phyloP scores from a whole-genome alignment of 1,140 invertebrate genomes.

The Brachionus sp. region DNA sequence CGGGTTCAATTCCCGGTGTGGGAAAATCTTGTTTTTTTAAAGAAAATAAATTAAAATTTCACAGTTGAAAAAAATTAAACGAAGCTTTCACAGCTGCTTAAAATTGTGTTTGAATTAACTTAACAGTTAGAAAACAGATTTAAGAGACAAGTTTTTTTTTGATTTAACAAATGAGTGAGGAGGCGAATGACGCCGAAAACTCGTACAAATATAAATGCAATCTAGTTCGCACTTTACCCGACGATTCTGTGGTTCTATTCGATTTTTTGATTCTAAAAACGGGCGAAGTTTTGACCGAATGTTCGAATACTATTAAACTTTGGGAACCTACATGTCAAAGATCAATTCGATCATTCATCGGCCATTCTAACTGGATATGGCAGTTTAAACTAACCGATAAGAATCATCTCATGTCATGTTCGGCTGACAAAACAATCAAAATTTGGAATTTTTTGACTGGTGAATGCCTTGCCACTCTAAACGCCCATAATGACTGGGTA shows the following conservation, averaged over 20 bases:
- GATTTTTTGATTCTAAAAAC: background rate
- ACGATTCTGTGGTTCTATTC: background rate
- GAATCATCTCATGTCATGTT: background rate
- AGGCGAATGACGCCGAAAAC: background rate
- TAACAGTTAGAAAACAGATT: background rate
- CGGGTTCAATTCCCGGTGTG: too few species aligned
- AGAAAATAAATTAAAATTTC: background rate
- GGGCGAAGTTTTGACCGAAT: background rate
- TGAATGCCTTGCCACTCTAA: background rate
- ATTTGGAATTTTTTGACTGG: background rate
- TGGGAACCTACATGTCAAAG: background rate
- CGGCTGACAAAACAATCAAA: background rate
- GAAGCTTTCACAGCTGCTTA: background rate
- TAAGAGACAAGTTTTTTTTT: background rate
- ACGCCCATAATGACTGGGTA: background rate
- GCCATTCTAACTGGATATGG: background rate
- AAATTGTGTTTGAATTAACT: background rate
- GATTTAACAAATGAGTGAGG: background rate
- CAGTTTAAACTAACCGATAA: background rate
- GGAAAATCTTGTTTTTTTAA: conserved; percentile 15
- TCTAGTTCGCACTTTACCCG: background rate
- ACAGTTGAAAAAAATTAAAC: too few species aligned
- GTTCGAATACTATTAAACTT: background rate
- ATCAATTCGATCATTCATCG: background rate
- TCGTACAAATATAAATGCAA: background rate